These are phyloP conservation scores for Cheilinus undulatus DNA, from an alignment of 2,113 vertebrate genomes.

Conservation along the genomic window DNA sequence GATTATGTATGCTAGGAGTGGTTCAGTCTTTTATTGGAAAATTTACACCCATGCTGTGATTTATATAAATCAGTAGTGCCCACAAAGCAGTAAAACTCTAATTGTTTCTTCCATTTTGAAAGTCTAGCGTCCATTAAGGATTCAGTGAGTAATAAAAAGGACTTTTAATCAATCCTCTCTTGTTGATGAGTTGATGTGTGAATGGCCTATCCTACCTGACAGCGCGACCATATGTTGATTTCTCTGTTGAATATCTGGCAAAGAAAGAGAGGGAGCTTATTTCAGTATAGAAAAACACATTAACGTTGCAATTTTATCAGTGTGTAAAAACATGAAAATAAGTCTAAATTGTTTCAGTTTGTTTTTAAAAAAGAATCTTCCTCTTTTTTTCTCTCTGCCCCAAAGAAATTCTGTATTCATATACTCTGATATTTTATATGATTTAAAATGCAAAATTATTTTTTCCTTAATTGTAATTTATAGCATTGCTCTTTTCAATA, in stretches of 20 bases:
- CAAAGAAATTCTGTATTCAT: constrained; percentile 4
- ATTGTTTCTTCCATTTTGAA: constrained; percentile 88
- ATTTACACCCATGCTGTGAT: constrained; percentile 85
- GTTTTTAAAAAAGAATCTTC: background rate
- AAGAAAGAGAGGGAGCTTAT: constrained; percentile 51
- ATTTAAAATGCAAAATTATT: no score
- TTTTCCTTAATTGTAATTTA: no score
- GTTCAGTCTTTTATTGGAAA: constrained; percentile 83
- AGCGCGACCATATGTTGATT: constrained; percentile 75
- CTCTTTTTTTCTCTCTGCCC: background rate
- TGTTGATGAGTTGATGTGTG: constrained; percentile 85
- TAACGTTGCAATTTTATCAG: constrained; percentile 14
- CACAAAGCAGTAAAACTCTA: constrained; percentile 87
- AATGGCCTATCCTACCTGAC: constrained; percentile 78
- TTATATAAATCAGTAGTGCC: constrained; percentile 87
- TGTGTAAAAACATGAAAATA: constrained; percentile 7
- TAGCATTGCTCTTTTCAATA: no score
- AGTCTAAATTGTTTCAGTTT: constrained; percentile 19
- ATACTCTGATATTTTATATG: background rate
- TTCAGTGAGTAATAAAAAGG: constrained; percentile 84
- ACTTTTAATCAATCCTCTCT: constrained; percentile 87
- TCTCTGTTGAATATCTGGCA: constrained; percentile 68
- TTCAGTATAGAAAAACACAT: constrained; percentile 49
- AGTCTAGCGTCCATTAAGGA: constrained; percentile 86
- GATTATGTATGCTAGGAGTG: constrained; percentile 83